These are phyloP conservation scores for Palythoa grandis DNA, from an alignment of 92 coral and sea anemone species.

Conservation along the genomic window DNA sequence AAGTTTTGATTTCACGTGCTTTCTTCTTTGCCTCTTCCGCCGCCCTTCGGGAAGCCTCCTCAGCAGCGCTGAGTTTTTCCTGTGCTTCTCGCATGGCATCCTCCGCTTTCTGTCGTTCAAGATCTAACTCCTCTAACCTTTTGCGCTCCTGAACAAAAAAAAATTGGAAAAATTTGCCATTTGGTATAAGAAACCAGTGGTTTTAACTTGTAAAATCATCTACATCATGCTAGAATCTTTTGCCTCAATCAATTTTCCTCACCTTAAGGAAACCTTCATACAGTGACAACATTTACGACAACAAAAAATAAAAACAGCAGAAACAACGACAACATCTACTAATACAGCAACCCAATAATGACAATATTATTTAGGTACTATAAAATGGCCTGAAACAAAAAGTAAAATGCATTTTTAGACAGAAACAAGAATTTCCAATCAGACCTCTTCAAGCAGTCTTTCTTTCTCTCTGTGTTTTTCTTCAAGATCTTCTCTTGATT, in stretches of 20 bases:
- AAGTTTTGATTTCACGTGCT: conserved; percentile 91
- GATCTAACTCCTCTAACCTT: conserved; percentile 77
- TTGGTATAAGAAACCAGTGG: not conserved
- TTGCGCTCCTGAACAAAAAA: conserved; percentile 72
- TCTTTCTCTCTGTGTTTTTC: conserved; percentile 92
- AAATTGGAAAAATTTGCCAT: not conserved
- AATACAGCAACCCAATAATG: too few relatives aligned
- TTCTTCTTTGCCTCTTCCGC: conserved; percentile 94
- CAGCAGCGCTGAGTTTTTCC: conserved; percentile 81
- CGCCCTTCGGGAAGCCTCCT: conserved; percentile 87
- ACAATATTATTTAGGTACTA: too few relatives aligned
- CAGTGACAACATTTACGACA: too few relatives aligned
- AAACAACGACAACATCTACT: too few relatives aligned
- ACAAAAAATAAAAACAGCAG: too few relatives aligned
- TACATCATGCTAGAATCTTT: too few relatives aligned
- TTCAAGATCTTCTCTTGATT: conserved; percentile 84
- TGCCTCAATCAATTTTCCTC: too few relatives aligned
- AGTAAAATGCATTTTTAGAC: too few relatives aligned
- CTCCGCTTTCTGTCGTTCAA: conserved; percentile 84
- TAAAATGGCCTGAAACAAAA: too few relatives aligned
- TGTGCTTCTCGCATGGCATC: conserved; percentile 93
- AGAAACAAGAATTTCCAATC: too few relatives aligned
- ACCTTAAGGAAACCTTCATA: not conserved
- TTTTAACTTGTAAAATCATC: not conserved
- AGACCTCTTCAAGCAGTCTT: conserved; percentile 84